Percentiles rank a stretch among this genome's conserved stretches.
These are phyloP conservation scores for Lepilemur ruficaudatus DNA, from an alignment of 2,797 vertebrate genomes.

Conservation along the genomic window DNA sequence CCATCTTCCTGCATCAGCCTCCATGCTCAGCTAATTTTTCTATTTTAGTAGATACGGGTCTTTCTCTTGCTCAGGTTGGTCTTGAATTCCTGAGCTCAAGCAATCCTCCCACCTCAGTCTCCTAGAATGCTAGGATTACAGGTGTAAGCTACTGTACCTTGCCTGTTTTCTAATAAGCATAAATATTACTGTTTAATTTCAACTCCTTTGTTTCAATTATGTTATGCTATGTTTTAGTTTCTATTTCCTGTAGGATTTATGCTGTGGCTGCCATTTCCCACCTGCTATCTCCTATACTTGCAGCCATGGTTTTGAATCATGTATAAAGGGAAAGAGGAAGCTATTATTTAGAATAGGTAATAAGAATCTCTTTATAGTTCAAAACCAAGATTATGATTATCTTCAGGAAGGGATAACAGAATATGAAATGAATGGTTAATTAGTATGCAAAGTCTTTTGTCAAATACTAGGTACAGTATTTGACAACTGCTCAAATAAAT, in stretches of 20 bases:
- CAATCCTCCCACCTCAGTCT: too few relatives aligned
- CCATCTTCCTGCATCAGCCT: too few relatives aligned
- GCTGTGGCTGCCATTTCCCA: not conserved
- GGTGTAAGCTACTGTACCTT: too few relatives aligned
- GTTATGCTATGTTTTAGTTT: constrained; percentile 12
- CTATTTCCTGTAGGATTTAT: not conserved
- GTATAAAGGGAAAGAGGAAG: not conserved
- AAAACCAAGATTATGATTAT: constrained; percentile 25
- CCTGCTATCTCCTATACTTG: not conserved
- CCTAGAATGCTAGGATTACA: too few relatives aligned
- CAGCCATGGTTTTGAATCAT: not conserved
- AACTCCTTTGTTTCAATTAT: constrained; percentile 18
- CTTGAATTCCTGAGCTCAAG: too few relatives aligned
- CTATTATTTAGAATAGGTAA: not conserved
- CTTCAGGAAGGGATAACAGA: not conserved
- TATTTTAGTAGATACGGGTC: too few relatives aligned
- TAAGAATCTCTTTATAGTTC: not conserved
- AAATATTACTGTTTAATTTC: not conserved
- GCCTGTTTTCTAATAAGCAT: not conserved
- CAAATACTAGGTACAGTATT: not conserved
- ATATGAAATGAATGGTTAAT: not conserved
- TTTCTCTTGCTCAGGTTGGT: too few relatives aligned
- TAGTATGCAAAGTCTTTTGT: not conserved
- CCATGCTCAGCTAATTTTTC: too few relatives aligned
- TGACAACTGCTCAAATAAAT: not conserved